These are phyloP conservation scores for Caenorhabditis sp. DNA, from an alignment of 2,888 invertebrate genomes.

Conservation along the genomic window DNA sequence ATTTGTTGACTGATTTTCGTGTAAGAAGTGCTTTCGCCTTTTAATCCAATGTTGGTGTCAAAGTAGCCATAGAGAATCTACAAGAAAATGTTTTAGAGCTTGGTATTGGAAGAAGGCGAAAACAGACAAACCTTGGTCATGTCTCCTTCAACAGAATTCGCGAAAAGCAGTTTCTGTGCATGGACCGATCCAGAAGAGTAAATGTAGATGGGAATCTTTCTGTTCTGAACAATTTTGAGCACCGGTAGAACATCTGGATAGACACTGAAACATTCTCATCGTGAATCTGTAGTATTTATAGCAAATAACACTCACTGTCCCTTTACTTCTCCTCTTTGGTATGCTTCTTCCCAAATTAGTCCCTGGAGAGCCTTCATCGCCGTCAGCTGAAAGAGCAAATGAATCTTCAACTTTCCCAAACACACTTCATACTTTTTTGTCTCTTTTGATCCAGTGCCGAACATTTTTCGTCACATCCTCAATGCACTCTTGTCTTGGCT, in stretches of 20 bases:
- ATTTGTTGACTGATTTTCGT: constrained; percentile 89
- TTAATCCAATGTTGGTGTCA: constrained; percentile 91
- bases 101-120: neutral
- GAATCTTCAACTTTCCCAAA: neutral
- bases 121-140: constrained; percentile 86
- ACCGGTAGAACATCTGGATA: constrained; percentile 91
- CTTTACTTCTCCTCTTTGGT: constrained; percentile 89
- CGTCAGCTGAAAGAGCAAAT: constrained; percentile 68
- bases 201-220: constrained; percentile 89
- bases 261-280: constrained; percentile 85
- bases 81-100: constrained; percentile 43
- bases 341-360: constrained; percentile 92
- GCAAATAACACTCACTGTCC: constrained; percentile 90
- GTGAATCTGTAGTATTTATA: too few relatives aligned
- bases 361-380: constrained; percentile 94
- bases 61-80: constrained; percentile 90
- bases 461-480: constrained; percentile 88
- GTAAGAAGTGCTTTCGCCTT: constrained; percentile 90
- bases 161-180: constrained; percentile 93
- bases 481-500: constrained; percentile 84
- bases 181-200: constrained; percentile 95
- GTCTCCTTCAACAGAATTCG: constrained; percentile 89
- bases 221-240: constrained; percentile 87
- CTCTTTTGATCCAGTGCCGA: constrained; percentile 90
- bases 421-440: constrained; percentile 88